These are phyloP conservation scores for Carapus acus DNA, from an alignment of 2,797 vertebrate species.

Conservation along the genomic window DNA sequence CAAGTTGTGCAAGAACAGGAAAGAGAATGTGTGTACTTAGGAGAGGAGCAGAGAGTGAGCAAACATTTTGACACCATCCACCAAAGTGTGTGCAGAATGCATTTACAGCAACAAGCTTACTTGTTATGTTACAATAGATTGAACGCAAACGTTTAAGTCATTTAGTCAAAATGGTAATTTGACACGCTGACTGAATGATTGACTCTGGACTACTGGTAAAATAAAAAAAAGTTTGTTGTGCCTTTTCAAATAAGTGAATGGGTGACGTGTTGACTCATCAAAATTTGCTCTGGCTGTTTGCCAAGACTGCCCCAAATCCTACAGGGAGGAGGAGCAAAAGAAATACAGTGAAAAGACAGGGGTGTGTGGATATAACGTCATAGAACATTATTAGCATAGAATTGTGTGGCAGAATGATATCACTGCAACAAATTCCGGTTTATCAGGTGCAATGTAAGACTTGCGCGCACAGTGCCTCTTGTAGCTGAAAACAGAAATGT, in stretches of 20 bases:
- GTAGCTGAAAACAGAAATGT: background rate
- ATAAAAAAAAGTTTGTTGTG: no score
- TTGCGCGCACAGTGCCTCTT: constrained; percentile 36
- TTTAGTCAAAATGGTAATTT: no score
- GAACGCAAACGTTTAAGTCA: background rate
- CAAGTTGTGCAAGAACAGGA: constrained; percentile 3
- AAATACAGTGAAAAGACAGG: background rate
- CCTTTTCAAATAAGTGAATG: no score
- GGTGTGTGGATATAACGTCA: background rate
- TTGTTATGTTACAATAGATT: no score
- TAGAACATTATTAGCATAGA: background rate
- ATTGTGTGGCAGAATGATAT: background rate
- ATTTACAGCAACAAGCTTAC: no score
- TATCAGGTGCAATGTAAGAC: constrained; percentile 11
- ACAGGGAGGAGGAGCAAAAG: no score
- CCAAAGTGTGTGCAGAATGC: background rate
- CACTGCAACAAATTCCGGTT: constrained; percentile 21
- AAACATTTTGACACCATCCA: background rate
- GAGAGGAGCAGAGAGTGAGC: background rate
- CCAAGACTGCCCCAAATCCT: no score
- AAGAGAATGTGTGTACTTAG: background rate
- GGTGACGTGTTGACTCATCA: no score
- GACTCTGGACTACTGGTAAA: no score
- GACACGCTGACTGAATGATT: no score
- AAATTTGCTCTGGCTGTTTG: no score